These are phyloP conservation scores for Neotragus moschatus DNA, from an alignment of 2,113 vertebrate species.

Conservation along the genomic window DNA sequence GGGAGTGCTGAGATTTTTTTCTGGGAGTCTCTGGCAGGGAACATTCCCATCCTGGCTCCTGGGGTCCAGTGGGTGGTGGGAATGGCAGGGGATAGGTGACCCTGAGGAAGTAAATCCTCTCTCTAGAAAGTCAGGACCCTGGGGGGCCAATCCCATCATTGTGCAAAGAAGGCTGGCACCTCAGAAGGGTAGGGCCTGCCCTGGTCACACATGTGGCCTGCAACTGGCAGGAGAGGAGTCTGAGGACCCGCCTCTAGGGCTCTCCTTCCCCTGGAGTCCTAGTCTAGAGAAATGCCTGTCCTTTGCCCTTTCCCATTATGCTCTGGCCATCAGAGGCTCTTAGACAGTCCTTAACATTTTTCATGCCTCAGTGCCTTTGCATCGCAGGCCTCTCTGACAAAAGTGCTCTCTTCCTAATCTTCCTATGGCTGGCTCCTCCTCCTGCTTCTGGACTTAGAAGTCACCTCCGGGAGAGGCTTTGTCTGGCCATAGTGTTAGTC, in stretches of 20 bases:
- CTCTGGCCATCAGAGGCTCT: not conserved
- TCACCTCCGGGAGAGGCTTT: not conserved
- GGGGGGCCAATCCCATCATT: not conserved
- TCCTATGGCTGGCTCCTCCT: not conserved
- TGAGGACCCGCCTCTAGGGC: not conserved
- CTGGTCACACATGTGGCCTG: too few relatives aligned
- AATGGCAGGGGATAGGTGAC: not conserved
- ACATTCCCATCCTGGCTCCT: not conserved
- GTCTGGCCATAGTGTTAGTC: not conserved
- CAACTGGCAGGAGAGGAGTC: not conserved
- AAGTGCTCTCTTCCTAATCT: not conserved
- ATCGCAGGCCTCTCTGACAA: not conserved
- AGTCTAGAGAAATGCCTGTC: not conserved
- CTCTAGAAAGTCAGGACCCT: not conserved
- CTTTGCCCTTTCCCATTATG: not conserved
- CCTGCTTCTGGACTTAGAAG: not conserved
- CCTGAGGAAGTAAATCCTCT: not conserved
- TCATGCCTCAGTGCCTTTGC: slow-evolving; percentile 2
- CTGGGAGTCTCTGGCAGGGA: slow-evolving; percentile 38
- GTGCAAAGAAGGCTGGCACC: not conserved
- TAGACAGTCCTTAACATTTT: not conserved
- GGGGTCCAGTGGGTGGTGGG: not conserved
- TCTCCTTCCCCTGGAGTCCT: not conserved
- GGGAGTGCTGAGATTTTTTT: not conserved
- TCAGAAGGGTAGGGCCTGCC: not conserved